These are phyloP conservation scores for Odontomachus brunneus DNA, from an alignment of 1,140 invertebrate genomes.

Conservation along the genomic window DNA sequence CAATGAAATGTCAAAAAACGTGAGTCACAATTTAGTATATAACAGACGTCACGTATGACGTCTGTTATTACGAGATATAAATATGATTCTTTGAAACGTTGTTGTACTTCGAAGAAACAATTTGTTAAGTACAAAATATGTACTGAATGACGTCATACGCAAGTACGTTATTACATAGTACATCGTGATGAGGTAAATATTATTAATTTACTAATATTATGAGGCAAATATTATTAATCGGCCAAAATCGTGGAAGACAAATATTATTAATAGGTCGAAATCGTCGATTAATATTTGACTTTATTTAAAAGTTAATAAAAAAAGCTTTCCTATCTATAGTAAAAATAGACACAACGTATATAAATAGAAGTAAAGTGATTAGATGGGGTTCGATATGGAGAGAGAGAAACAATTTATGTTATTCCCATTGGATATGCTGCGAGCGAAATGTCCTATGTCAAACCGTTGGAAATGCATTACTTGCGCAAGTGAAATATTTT, in stretches of 20 bases:
- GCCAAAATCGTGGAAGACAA: background rate
- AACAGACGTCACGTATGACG: constrained; percentile 2
- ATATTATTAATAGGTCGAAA: background rate
- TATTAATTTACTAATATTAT: too few relatives aligned
- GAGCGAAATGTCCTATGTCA: background rate
- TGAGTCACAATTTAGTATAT: background rate
- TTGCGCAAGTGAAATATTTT: constrained; percentile 5
- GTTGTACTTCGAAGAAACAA: background rate
- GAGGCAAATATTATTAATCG: background rate
- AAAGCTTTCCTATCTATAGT: background rate
- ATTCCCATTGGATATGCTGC: background rate
- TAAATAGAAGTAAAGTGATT: background rate
- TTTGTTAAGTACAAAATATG: background rate
- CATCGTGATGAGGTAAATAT: too few relatives aligned
- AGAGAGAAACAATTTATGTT: too few relatives aligned
- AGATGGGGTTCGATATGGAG: background rate
- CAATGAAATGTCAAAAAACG: background rate
- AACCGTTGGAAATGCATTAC: background rate
- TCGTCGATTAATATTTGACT: too few relatives aligned
- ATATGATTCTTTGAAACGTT: constrained; percentile 24
- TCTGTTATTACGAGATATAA: constrained; percentile 14
- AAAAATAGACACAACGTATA: background rate
- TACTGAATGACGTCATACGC: background rate
- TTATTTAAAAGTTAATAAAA: too few relatives aligned
- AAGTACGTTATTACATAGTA: too few relatives aligned